Evolutionary conservation across 2,113 vertebrate species (phyloP).

Genomic region (Pluvianellus socialis): DNA sequence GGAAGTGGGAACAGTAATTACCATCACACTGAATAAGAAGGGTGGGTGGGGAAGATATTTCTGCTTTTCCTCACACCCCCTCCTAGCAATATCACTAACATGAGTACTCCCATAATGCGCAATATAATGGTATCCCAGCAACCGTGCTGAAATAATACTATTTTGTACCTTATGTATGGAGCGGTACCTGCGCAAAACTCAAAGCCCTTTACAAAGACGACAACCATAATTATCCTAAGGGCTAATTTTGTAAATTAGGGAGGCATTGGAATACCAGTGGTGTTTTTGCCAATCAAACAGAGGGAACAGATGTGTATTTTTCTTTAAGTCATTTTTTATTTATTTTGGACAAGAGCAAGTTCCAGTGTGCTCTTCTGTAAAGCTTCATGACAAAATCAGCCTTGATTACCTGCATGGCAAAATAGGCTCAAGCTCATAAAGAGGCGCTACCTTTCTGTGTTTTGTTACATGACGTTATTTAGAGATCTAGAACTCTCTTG

Average conservation of each 20-base stretch:
- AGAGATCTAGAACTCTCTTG: not conserved
- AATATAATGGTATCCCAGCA: conserved; percentile 15
- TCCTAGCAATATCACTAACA: not conserved
- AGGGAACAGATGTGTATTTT: not conserved
- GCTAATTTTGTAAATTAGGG: not conserved
- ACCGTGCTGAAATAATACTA: not conserved
- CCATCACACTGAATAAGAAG: not conserved
- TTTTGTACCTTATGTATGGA: not conserved
- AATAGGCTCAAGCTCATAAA: not conserved
- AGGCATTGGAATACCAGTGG: not conserved
- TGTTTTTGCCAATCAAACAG: not conserved
- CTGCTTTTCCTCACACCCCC: not conserved
- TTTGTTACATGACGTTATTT: not conserved
- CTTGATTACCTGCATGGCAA: not conserved
- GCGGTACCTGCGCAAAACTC: not conserved
- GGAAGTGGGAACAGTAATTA: not conserved
- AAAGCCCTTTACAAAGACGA: not conserved
- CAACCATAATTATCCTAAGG: not conserved
- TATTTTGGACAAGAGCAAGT: not conserved
- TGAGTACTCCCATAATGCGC: not conserved
- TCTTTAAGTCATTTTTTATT: not conserved
- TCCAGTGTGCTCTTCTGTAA: not conserved
- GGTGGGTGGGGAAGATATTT: not conserved
- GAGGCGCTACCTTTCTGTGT: not conserved
- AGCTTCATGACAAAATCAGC: not conserved